phyloP scores from a whole-genome alignment of 30 jellyfish, hydroid and myxozoan genomes.

The Aurelia sp. region DNA sequence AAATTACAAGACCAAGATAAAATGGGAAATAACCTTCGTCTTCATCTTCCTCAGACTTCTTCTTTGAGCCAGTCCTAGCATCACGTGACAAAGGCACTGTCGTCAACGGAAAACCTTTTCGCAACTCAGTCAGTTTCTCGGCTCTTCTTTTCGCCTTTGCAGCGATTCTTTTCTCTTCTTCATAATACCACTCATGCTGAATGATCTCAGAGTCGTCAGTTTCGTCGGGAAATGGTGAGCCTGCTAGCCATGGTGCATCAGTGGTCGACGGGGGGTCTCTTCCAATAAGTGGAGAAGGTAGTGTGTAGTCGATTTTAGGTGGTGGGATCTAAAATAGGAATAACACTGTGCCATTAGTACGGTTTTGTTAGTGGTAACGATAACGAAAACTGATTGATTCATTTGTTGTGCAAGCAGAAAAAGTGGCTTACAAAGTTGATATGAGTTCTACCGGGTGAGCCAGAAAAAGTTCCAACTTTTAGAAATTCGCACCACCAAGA shows the following conservation, averaged over 20 bases:
- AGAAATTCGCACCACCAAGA: too few species aligned
- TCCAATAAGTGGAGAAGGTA: constrained; percentile 92
- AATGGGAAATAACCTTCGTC: constrained; percentile 40
- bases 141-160: constrained; percentile 67
- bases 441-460: too few species aligned
- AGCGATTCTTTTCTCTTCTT: constrained; percentile 70
- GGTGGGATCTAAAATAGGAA: constrained; percentile 65
- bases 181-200: constrained; percentile 69
- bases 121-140: constrained; percentile 58
- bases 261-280: constrained; percentile 82
- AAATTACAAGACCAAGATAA: too few species aligned
- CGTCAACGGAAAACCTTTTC: constrained; percentile 59
- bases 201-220: constrained; percentile 61
- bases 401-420: too few species aligned
- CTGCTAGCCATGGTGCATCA: constrained; percentile 94
- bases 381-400: too few species aligned
- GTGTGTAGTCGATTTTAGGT: constrained; percentile 77
- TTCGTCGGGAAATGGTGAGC: constrained; percentile 64
- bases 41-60: constrained; percentile 48
- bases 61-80: constrained; percentile 50
- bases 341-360: too few species aligned
- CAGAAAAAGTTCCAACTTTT: too few species aligned
- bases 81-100: constrained; percentile 70
- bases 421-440: too few species aligned
- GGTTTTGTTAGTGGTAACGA: too few species aligned